Evolutionary conservation across 2,113 vertebrate genomes (phyloP).

Genomic region (Neolamprologus tretocephalus): DNA sequence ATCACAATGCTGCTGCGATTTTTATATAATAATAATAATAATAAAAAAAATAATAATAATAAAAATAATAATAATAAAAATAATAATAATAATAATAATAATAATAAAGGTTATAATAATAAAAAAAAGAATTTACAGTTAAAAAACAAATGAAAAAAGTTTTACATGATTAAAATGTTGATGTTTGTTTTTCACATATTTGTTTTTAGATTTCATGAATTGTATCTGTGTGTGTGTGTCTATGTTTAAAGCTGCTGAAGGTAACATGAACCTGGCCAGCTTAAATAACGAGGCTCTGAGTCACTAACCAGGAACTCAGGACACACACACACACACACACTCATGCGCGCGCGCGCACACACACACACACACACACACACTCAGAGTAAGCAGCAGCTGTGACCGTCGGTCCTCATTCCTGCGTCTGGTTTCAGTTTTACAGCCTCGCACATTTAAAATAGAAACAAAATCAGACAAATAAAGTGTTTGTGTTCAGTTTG

Average conservation of each 20-base stretch:
- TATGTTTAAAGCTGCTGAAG: conserved; percentile 56
- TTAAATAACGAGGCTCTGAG: neutral
- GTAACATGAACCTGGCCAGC: conserved; percentile 44
- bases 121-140: neutral
- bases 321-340: accelerated
- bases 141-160: neutral
- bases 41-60: too few species aligned
- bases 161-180: neutral
- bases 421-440: neutral
- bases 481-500: neutral
- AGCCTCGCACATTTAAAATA: neutral
- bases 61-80: too few species aligned
- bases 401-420: neutral
- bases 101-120: too few species aligned
- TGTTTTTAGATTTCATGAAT: neutral
- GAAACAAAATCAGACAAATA: neutral
- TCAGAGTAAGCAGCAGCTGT: neutral
- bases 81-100: neutral
- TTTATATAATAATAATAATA: too few species aligned
- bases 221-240: neutral
- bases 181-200: neutral
- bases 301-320: neutral
- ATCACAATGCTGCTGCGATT: too few species aligned
- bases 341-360: accelerated
- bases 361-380: accelerated